Evolutionary conservation across 2,797 vertebrate species (phyloP).

Genomic region (Pampus argenteus): DNA sequence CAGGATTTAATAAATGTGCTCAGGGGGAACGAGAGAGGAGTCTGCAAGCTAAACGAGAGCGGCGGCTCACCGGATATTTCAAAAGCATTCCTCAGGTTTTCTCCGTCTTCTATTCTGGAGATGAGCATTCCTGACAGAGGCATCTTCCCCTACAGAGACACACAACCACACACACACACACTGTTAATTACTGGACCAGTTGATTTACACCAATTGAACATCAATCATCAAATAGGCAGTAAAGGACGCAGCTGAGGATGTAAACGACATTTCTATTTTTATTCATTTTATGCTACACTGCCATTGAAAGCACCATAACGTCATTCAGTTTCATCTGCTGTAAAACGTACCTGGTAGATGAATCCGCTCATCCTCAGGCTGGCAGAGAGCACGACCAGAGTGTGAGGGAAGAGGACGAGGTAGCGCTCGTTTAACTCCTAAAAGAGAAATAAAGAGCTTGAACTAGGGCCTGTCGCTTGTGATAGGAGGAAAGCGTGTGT

Average conservation of each 20-base stretch:
- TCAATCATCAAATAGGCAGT: too few relatives aligned
- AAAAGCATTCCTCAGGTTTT: conserved; percentile 92
- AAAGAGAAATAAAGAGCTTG: conserved; percentile 55
- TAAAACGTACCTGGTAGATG: conserved; percentile 92
- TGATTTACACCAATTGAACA: too few relatives aligned
- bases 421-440: conserved; percentile 95
- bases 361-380: conserved; percentile 98
- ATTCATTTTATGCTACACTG: too few relatives aligned
- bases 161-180: background rate
- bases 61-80: conserved; percentile 92
- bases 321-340: background rate
- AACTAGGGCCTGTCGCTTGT: too few relatives aligned
- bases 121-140: conserved; percentile 93
- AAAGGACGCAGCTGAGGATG: too few relatives aligned
- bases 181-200: background rate
- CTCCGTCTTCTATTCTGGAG: conserved; percentile 92
- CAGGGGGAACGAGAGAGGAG: background rate
- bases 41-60: background rate
- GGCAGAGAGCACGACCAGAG: conserved; percentile 93
- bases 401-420: conserved; percentile 94
- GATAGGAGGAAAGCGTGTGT: background rate
- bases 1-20: background rate
- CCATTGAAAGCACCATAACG: too few relatives aligned
- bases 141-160: conserved; percentile 87
- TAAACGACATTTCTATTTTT: too few relatives aligned